Percentiles rank a stretch among this genome's conserved stretches.
Evolutionary conservation across 2,797 vertebrate genomes (phyloP).

Genomic region (Crocodylus rhombifer): DNA sequence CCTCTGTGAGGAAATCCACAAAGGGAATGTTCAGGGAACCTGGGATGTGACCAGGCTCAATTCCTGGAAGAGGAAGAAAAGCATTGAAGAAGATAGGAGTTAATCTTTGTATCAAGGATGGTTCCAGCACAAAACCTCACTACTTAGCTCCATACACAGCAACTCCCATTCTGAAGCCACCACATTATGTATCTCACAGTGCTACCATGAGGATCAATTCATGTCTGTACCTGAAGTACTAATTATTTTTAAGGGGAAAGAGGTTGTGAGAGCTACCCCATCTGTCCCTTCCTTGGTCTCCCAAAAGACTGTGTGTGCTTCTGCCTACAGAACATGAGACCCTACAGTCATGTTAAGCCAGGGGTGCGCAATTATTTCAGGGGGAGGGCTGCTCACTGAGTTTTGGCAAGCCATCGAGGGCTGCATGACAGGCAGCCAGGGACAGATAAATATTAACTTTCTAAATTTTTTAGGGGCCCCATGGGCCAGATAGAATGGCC

Average conservation of each 20-base stretch:
- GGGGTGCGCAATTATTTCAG: too few relatives aligned
- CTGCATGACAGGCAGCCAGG: too few relatives aligned
- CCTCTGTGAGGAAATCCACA: constrained; percentile 84
- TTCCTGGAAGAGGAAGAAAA: constrained; percentile 79
- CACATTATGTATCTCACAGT: not conserved
- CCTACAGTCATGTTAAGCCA: not conserved
- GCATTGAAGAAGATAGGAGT: not conserved
- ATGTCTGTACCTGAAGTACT: not conserved
- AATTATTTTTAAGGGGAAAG: not conserved
- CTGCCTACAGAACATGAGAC: not conserved
- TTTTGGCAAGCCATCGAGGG: too few relatives aligned
- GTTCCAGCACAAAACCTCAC: not conserved
- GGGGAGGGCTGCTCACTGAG: too few relatives aligned
- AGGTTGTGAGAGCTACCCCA: not conserved
- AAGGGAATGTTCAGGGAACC: constrained; percentile 91
- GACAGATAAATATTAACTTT: too few relatives aligned
- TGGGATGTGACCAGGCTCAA: constrained; percentile 91
- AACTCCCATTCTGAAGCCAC: not conserved
- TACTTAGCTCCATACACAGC: not conserved
- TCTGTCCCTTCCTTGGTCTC: not conserved
- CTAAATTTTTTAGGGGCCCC: too few relatives aligned
- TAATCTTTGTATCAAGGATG: not conserved
- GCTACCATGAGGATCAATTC: not conserved
- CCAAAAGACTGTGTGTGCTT: not conserved
- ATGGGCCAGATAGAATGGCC: too few relatives aligned